phyloP scores from a whole-genome alignment of 2,113 vertebrate species.

The Malurus melanocephalus region DNA sequence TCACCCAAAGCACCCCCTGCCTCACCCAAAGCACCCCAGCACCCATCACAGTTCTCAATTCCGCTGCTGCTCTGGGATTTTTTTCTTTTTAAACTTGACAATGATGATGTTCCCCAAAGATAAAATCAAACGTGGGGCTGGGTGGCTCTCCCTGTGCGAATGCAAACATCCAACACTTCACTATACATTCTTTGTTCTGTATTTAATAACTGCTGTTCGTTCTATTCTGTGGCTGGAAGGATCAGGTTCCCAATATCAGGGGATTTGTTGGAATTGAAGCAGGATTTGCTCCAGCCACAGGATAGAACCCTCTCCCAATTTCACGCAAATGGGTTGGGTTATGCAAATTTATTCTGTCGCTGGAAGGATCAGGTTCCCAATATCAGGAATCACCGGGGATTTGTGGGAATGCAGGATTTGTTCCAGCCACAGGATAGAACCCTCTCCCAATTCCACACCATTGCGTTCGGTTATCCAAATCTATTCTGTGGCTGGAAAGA shows the following conservation, averaged over 20 bases:
- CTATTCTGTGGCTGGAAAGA: slow-evolving; percentile 50
- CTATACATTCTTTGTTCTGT: accelerated
- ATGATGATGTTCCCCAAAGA: not conserved
- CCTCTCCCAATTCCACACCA: too few species aligned
- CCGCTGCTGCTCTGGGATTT: accelerated
- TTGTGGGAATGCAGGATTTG: too few species aligned
- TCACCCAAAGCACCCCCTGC: not conserved
- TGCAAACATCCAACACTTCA: slow-evolving; percentile 39
- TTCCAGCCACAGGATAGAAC: too few species aligned
- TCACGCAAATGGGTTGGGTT: too few species aligned
- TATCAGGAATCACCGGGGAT: too few species aligned
- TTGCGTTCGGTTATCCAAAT: too few species aligned
- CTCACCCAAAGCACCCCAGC: accelerated
- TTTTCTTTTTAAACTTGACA: not conserved
- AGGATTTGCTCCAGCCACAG: slow-evolving; percentile 56
- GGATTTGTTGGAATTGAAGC: too few species aligned
- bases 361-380: too few species aligned
- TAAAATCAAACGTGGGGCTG: not conserved
- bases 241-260: slow-evolving; percentile 37
- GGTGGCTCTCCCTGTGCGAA: slow-evolving; percentile 19
- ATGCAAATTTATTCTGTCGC: too few species aligned
- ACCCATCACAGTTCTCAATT: accelerated
- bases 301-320: too few species aligned
- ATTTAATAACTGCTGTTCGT: slow-evolving; percentile 56
- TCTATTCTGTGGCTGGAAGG: slow-evolving; percentile 65